phyloP scores from a whole-genome alignment of 2,113 vertebrate genomes.

The Cyphomyrus plagiostoma region DNA sequence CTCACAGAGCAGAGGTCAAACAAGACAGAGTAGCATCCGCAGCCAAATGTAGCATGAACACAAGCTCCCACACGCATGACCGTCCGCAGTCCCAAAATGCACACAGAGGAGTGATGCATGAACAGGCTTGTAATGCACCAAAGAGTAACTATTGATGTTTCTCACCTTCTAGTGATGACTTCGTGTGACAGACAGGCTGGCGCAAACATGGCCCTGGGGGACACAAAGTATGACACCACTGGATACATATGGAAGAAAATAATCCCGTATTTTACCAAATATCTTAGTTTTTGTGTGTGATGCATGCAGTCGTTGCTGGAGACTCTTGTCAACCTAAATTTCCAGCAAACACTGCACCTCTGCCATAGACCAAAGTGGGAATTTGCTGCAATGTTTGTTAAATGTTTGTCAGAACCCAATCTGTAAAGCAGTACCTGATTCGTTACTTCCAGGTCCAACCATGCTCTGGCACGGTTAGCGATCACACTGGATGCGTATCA shows the following conservation, averaged over 20 bases:
- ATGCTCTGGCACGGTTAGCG: neutral
- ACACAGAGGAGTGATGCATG: neutral
- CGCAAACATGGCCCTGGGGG: constrained; percentile 85
- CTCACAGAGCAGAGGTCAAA: neutral
- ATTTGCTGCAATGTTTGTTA: neutral
- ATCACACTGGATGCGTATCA: neutral
- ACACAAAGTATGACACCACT: constrained; percentile 14
- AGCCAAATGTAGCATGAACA: neutral
- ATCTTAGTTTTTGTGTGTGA: neutral
- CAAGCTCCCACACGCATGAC: neutral
- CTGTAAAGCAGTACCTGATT: neutral
- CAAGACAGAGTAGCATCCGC: neutral
- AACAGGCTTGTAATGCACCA: neutral
- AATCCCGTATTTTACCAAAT: neutral
- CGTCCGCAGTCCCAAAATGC: neutral
- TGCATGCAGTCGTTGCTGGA: neutral
- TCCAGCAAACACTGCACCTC: neutral
- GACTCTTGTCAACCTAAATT: neutral
- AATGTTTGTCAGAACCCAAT: neutral
- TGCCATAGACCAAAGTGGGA: neutral
- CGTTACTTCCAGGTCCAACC: neutral
- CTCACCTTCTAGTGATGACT: constrained; percentile 90
- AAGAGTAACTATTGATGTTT: neutral
- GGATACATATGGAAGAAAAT: neutral
- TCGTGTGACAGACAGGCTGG: constrained; percentile 94